Base-by-base conservation (phyloP, 2,888 invertebrate species). In the Pycnomerus fuliginosus region DNA sequence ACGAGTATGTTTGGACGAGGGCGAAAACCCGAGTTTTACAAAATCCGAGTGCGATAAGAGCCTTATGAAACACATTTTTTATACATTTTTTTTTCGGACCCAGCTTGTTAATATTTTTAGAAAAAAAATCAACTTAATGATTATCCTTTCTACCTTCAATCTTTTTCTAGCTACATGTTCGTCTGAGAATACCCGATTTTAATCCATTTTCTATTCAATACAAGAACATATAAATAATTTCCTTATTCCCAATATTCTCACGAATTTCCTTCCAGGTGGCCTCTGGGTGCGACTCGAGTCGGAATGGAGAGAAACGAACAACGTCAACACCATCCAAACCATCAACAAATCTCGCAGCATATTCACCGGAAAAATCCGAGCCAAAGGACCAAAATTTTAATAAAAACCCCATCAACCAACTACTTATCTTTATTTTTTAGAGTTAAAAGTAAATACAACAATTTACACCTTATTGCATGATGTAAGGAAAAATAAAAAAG, bases 231-330 rank as follows among this genome's bases (percentile, higher is more conserved):
- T 11, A 13, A 13, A 8, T 7, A 5, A 31, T 32, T 40, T 16
- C 5, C 15, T 20, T 24, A 10, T 3, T 33, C 15, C 23, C 22
- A 29, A 36, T 46, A 8, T 24, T 25, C 23, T 53, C 54, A 39
- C 24, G 2, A 8, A n/a, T n/a, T n/a, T 8, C 8, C 5, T 54
- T 50, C 15, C 29, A 66, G 89, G 88, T 40, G 90, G 90, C n/a
- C 78, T 82, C 17, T 90, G 87, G 71, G 78, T 83, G 1, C 80
- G 80, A 33, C 70, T 90, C 50, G 90, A 90, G 67, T 77, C 83
- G 3, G 89, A 89, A 62, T 89, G 89, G 85, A 81, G 82, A 52
- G 88, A 89, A 46, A 54, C 48, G 3, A 20, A 47, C 11, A 28
- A 34, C 14, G 24, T 15, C 7, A 15, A 14, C 4, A 11, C 14